phyloP scores from a whole-genome alignment of 2,113 vertebrate genomes.

The Telmatochromis bifrenatus region DNA sequence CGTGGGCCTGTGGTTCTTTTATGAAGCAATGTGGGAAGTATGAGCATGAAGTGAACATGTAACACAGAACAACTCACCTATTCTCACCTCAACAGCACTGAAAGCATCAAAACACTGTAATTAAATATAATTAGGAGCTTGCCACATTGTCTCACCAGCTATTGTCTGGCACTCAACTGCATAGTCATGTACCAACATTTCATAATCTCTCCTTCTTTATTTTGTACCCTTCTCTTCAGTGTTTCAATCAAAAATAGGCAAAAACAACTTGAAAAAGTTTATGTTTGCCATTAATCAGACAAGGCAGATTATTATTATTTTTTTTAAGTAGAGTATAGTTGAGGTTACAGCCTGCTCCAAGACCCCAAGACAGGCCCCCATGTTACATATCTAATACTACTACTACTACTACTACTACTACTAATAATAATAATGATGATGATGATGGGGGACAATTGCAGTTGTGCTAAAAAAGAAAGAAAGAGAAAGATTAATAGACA shows the following conservation, averaged over 20 bases:
- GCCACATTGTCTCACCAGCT: background rate
- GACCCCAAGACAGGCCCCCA: background rate
- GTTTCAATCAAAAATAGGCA: background rate
- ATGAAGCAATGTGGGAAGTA: background rate
- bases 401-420: rapidly evolving
- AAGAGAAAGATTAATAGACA: background rate
- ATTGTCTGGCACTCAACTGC: background rate
- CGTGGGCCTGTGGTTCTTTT: background rate
- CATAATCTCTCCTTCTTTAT: background rate
- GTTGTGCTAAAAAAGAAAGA: background rate
- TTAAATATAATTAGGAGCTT: background rate
- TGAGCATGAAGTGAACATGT: background rate
- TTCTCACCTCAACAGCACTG: background rate
- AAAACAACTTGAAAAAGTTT: background rate
- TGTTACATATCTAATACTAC: background rate
- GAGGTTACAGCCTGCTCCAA: background rate
- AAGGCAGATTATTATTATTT: background rate
- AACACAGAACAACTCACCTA: background rate
- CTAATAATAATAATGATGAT: rapidly evolving
- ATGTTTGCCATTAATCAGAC: background rate
- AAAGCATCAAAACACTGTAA: background rate
- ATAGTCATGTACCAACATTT: background rate
- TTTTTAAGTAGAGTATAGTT: background rate
- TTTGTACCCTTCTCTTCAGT: background rate
- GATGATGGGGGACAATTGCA: background rate